phyloP scores from a whole-genome alignment of 1,140 invertebrate species.

The Drosophila sp. region DNA sequence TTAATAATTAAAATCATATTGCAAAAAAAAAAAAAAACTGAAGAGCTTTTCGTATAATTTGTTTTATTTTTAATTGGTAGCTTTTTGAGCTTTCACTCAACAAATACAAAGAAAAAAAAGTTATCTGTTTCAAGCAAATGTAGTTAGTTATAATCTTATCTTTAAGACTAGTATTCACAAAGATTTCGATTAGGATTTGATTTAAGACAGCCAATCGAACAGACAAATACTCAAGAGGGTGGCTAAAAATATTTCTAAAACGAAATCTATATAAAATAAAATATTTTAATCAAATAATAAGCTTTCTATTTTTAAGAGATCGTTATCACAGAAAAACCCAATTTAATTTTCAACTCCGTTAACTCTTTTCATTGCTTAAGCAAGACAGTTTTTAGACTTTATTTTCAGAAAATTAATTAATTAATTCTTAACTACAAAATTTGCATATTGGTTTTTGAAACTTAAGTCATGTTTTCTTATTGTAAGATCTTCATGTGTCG shows the following conservation, averaged over 20 bases:
- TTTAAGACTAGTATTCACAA: not conserved
- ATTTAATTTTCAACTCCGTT: too few species aligned
- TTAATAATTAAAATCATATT: conserved; percentile 30
- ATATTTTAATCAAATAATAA: too few species aligned
- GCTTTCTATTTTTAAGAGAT: too few species aligned
- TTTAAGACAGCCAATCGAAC: conserved; percentile 5
- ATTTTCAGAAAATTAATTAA: too few species aligned
- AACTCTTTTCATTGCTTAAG: too few species aligned
- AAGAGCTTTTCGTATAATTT: conserved; percentile 11
- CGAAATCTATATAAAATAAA: not conserved
- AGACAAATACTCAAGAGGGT: not conserved
- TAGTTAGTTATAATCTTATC: conserved; percentile 17
- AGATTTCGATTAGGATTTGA: conserved; percentile 47
- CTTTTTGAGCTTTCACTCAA: conserved; percentile 21
- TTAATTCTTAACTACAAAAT: too few species aligned
- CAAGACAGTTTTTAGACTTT: too few species aligned
- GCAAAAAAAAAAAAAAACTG: conserved; percentile 13
- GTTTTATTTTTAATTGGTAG: not conserved
- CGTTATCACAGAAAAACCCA: too few species aligned
- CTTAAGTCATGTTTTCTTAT: too few species aligned
- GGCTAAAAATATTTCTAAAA: not conserved
- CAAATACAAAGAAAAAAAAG: not conserved
- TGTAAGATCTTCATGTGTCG: too few species aligned
- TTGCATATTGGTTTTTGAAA: too few species aligned
- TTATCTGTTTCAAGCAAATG: conserved; percentile 1